Base-by-base conservation (phyloP, 2,888 invertebrate genomes). In the Hipparchia semele region DNA sequence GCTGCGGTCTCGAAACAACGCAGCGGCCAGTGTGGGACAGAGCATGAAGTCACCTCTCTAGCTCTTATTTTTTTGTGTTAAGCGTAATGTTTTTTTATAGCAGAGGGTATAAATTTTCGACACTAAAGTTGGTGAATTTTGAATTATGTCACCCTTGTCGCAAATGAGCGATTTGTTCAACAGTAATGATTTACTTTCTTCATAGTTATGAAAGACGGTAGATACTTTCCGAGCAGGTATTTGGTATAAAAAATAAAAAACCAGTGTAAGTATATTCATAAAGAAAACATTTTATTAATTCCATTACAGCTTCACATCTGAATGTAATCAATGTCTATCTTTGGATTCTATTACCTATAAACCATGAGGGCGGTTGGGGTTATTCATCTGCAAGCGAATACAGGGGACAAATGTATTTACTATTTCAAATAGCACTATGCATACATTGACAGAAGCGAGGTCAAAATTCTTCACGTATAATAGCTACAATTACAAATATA, bases 261-360 rank as follows among this genome's bases (percentile, higher is more conserved):
- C 39, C 39, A 39, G 39, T 39, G 39, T 39, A 39, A 39, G 39
- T 75, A 58, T 58, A 58, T 23, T 82, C 74, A 80, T 79, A 75
- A 80, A 80, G 77, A 80, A 84, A 87, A 86, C 83, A 82, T 86
- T 90, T 90, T 86, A 90, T 88, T 89, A 74, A 73, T 73, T 88
- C 85, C 86, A 88, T 88, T 90, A 90, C 87, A 87, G 83, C 86
- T 86, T 84, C 84, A 89, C 87, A 88, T 86, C 78, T 79, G 82
- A 78, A 81, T 80, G 81, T 80, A 81, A 80, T 80, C 80, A 77
- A 79, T 82, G 82, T 84, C 85, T 88, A 89, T 91, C 91, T 91
- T 91, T 91, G 91, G 91, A 89, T 88, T 88, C 82, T 88, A 89
- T 87, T 84, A 86, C 82, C 77, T 82, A 81, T 77, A 84, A 85